Conservation (phyloP, 92 coral and sea anemone species). For the Zoanthus gigantus region DNA sequence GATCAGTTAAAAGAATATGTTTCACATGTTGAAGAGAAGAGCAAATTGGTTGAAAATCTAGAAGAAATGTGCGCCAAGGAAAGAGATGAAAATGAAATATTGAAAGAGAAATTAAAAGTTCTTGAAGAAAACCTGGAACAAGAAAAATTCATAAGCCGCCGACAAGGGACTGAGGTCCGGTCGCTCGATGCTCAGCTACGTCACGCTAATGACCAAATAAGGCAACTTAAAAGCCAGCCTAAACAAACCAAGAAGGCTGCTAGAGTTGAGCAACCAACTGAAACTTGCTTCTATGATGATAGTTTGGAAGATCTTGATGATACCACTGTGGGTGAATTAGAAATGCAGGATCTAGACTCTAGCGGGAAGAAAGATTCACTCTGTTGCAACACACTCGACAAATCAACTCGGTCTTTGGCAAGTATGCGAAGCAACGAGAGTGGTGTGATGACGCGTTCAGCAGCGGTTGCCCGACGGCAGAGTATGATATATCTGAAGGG, state of each 20-base stretch:
- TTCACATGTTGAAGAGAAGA: slow-evolving; percentile 63
- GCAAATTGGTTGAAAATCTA: slow-evolving; percentile 67
- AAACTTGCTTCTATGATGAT: slow-evolving; percentile 53
- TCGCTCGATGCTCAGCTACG: slow-evolving; percentile 91
- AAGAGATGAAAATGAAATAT: slow-evolving; percentile 54
- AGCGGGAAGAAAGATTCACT: slow-evolving; percentile 49
- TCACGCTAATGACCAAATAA: slow-evolving; percentile 82
- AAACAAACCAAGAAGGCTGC: slow-evolving; percentile 21
- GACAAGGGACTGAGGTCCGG: slow-evolving; percentile 81
- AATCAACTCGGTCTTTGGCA: slow-evolving; percentile 62
- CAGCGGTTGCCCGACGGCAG: slow-evolving; percentile 76
- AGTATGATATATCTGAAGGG: slow-evolving; percentile 83
- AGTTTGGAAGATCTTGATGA: slow-evolving; percentile 62
- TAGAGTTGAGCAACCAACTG: slow-evolving; percentile 37
- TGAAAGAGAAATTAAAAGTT: slow-evolving; percentile 51
- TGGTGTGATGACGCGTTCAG: slow-evolving; percentile 63
- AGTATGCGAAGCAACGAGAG: slow-evolving; percentile 64
- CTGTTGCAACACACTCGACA: slow-evolving; percentile 16
- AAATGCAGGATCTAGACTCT: slow-evolving; percentile 60
- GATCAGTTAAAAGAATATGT: slow-evolving; percentile 52
- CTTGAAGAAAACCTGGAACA: slow-evolving; percentile 71
- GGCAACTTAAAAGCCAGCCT: slow-evolving; percentile 60
- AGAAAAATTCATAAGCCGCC: slow-evolving; percentile 73
- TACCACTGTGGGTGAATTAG: slow-evolving; percentile 54
- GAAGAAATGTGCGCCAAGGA: slow-evolving; percentile 52